Evolutionary conservation across 2,888 invertebrate genomes (phyloP), one percentile per base, ranked within the genome.

Genomic region (Eueremaeus valkanovi): DNA sequence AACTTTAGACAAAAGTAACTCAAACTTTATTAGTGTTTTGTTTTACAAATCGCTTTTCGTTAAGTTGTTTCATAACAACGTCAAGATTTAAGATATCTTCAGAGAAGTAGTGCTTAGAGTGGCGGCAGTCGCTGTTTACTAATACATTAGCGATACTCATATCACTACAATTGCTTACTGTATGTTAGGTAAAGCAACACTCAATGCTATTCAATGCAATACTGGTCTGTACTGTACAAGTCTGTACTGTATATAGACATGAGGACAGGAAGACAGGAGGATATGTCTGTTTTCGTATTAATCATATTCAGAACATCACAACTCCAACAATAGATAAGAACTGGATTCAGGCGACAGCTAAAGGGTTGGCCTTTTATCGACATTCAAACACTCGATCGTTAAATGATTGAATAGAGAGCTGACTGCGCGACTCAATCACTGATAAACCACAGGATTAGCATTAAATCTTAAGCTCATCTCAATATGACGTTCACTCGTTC

Each of bases 101-200:
- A n/a, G n/a, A n/a, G n/a, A n/a, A n/a, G n/a, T n/a, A 66, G 66
- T 66, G 66, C 66, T 66, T 66, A 66, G 36, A n/a, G n/a, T 66
- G 66, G 66, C 66, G 66, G 66, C 66, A 66, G 66, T 66, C 36
- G 66, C 33, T 36, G 36, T 66, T 66, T 66, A n/a, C 36, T 3
- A 66, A 66, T 66, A 66, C 66, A 66, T 66, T 66, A 66, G n/a
- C 66, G 11, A 36, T 61, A 3, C 61, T 31, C 16, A 61, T 24
- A 49, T 8, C 21, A 55, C 24, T 55, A n/a, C n/a, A n/a, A n/a
- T n/a, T n/a, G n/a, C n/a, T n/a, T n/a, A n/a, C n/a, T n/a, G n/a
- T n/a, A n/a, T n/a, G n/a, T n/a, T n/a, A n/a, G n/a, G n/a, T n/a
- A n/a, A n/a, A n/a, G n/a, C n/a, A n/a, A n/a, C n/a, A n/a, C n/a